These are phyloP conservation scores for Vulpes ferrilata DNA, from an alignment of 2,113 vertebrate genomes.

Conservation along the genomic window DNA sequence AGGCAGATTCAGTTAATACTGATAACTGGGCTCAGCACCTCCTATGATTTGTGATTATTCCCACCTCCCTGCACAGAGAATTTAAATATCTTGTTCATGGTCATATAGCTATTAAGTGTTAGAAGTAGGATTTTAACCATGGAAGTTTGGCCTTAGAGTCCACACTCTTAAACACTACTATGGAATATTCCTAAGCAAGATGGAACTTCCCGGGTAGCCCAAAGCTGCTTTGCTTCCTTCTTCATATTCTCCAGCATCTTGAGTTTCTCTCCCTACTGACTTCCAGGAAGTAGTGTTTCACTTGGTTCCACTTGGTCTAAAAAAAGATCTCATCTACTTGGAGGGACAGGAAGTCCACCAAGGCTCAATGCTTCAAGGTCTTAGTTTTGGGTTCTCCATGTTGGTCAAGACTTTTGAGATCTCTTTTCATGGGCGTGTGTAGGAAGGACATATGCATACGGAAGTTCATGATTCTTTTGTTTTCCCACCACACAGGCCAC, in stretches of 20 bases:
- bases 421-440: background rate
- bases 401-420: background rate
- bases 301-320: background rate
- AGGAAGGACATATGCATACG: background rate
- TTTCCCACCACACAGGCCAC: background rate
- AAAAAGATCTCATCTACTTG: background rate
- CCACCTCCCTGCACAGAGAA: background rate
- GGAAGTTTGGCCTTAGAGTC: background rate
- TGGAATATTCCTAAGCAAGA: background rate
- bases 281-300: background rate
- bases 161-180: background rate
- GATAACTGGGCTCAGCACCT: background rate
- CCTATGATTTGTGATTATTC: background rate
- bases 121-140: background rate
- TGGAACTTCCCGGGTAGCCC: background rate
- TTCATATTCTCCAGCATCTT: background rate
- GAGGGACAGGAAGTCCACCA: background rate
- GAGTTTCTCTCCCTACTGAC: background rate
- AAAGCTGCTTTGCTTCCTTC: background rate
- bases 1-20: conserved; percentile 15
- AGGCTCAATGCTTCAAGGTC: background rate
- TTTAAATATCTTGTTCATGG: background rate
- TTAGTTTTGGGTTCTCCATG: background rate
- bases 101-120: background rate
- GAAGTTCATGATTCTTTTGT: background rate